Evolutionary conservation across 2,797 vertebrate species (phyloP).

Genomic region (Phalloptychus januarius): DNA sequence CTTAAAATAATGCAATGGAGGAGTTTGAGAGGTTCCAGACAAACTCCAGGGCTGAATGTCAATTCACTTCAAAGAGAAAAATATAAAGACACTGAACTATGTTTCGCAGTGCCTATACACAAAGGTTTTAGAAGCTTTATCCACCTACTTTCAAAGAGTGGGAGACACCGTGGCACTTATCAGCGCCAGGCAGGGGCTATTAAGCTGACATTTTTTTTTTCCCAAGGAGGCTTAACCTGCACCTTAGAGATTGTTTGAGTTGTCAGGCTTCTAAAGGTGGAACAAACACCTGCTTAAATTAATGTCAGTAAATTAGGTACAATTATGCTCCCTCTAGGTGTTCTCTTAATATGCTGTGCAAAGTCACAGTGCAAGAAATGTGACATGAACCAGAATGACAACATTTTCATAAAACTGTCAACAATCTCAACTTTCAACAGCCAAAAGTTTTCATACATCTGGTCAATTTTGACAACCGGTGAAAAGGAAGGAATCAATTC

Average conservation of each 20-base stretch:
- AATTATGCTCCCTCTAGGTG: constrained; percentile 12
- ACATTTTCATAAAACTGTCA: constrained; percentile 18
- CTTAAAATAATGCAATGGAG: constrained; percentile 30
- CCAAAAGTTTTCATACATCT: constrained; percentile 17
- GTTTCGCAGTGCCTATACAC: constrained; percentile 60
- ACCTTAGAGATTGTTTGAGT: constrained; percentile 55
- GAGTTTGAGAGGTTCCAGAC: constrained; percentile 44
- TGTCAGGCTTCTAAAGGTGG: constrained; percentile 49
- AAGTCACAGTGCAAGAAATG: constrained; percentile 13
- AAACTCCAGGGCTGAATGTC: constrained; percentile 68
- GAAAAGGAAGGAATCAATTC: constrained; percentile 21
- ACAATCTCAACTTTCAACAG: not conserved
- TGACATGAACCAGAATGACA: constrained; percentile 3
- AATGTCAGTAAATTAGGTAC: constrained; percentile 40
- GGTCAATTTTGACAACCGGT: constrained; percentile 31
- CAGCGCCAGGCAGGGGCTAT: constrained; percentile 63
- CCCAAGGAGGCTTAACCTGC: constrained; percentile 60
- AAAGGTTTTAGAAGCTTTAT: constrained; percentile 70
- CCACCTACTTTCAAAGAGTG: constrained; percentile 52
- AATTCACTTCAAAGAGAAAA: constrained; percentile 72
- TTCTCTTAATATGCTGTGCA: constrained; percentile 8
- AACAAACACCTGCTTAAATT: constrained; percentile 50
- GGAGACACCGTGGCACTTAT: constrained; percentile 68
- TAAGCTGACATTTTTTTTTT: constrained; percentile 65
- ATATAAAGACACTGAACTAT: constrained; percentile 52